phyloP scores from a whole-genome alignment of 2,888 invertebrate genomes.

The Arge pagana region DNA sequence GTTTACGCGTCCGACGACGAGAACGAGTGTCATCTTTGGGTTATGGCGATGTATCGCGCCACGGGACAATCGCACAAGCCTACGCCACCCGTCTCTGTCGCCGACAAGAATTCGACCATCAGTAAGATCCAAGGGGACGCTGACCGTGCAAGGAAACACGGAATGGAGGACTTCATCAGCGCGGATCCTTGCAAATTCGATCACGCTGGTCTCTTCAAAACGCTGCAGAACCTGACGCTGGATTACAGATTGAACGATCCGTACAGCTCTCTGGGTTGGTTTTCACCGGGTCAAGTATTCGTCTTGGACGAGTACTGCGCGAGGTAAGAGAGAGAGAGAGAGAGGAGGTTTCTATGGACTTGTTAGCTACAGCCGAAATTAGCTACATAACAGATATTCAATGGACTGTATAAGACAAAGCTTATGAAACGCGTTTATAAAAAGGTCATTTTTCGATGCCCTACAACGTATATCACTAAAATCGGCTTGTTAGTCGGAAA shows the following conservation, averaged over 20 bases:
- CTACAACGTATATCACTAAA: no score
- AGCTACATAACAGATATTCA: no score
- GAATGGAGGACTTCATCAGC: slow-evolving; percentile 99
- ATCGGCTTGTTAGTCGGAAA: no score
- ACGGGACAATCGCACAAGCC: slow-evolving; percentile 99
- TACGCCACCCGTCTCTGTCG: slow-evolving; percentile 86
- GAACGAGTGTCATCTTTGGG: slow-evolving; percentile 98
- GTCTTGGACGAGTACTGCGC: slow-evolving; percentile 98
- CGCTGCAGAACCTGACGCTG: slow-evolving; percentile 88
- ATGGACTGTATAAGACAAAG: no score
- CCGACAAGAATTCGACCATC: slow-evolving; percentile 83
- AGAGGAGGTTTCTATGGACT: no score
- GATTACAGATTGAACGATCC: slow-evolving; percentile 96
- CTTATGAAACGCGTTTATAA: no score
- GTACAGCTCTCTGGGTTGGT: slow-evolving; percentile 99
- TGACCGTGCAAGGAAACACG: slow-evolving; percentile 95
- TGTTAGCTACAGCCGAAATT: no score
- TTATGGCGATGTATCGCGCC: slow-evolving; percentile 99
- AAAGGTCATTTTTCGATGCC: no score
- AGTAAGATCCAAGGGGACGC: slow-evolving; percentile 92
- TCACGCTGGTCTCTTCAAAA: slow-evolving; percentile 90
- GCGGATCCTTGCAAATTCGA: slow-evolving; percentile 98
- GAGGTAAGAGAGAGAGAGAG: no score
- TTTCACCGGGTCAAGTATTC: slow-evolving; percentile 98
- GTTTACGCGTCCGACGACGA: slow-evolving; percentile 96